Base-by-base conservation (phyloP, 1,140 invertebrate genomes). In the Drosophila repleta region DNA sequence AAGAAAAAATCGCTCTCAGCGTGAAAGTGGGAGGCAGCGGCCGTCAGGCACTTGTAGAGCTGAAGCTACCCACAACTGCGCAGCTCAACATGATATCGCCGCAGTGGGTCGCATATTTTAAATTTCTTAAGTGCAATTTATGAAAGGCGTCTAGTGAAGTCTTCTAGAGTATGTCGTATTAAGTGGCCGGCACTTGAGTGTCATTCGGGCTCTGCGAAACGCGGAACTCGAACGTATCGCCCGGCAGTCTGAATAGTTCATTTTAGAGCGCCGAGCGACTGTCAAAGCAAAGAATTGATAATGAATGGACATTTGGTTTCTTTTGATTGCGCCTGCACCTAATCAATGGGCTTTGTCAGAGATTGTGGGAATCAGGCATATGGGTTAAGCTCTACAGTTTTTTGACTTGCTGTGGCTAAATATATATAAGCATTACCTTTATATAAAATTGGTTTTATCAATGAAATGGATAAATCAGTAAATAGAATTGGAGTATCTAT, bases 171-270 rank as follows among this genome's bases (percentile, higher is more conserved):
- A 52, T 52, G 41, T 57, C n/a, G 20, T 58, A 51, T 83, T 56
- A 70, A 82, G 79, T 83, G 75, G 35, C 65, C 48, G 45, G 45
- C 79, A 70, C 79, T 82, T 74, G 43, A 77, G 78, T 66, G 61
- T 60, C 58, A 62, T 76, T 77, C 55, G 21, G 29, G 52, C 39
- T 45, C 8, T 4, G 21, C 37, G 35, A n/a, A 21, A 39, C 8
- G 10, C 32, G 29, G 32, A 32, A 32, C 10, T n/a, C 26, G 20
- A 21, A 5, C 62, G 18, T 21, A 11, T 32, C 53, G 24, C 21
- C 24, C 13, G 18, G 43, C 51, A 37, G 43, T 65, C 57, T 58
- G 35, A 52, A 35, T 43, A 17, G 15, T 29, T 57, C 3, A 17
- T 17, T 15, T 29, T 45, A 17, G 2, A 4, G 21, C 3, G 7